Base-by-base conservation (phyloP, 1,140 invertebrate species). In the Monomorium pharaonis region DNA sequence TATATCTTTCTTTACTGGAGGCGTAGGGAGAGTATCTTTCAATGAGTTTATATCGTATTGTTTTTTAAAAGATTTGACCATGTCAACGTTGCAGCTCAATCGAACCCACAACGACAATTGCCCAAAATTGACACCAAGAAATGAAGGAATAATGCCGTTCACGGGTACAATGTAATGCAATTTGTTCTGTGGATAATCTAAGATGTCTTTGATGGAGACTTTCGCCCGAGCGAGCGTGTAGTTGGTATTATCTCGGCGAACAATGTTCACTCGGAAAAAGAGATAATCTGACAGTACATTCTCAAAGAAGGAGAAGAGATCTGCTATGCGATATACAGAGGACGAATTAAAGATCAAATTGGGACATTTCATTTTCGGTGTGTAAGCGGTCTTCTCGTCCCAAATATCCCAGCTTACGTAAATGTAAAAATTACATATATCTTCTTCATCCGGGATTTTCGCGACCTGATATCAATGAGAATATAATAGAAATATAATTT, bases 121-220 rank as follows among this genome's bases (percentile, higher is more conserved):
- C 2, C 94, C 94, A 24, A 94, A 92, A 80, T 87, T 90, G 5
- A 62, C 47, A 9, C 84, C 84, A 7, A 80, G 54, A 30, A 81
- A 86, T 44, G 85, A 86, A n/a, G 88, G 51, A 12, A 89, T 54
- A 3, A 83, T 47, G 47, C 92, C 86, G 10, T 90, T 89, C 24
- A 94, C 67, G 3, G 92, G 90, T 0, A 90, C 85, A 2, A 93
- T 81, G 2, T 93, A 94, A 62, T 92, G 91, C 33, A 94, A 47
- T 33, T 94, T 94, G 30, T 93, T 94, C 74, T 94, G 92, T 0
- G 94, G 93, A 90, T 94, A 93, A 78, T 93, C 88, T 10, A 94
- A 47, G 37, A 94, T 93, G 44, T 94, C 91, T 76, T 92, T 90
- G 56, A 94, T 72, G 70, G 86, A 89, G 3, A 94, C 85, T 76